Percentiles rank a stretch among this genome's conserved stretches.
Evolutionary conservation across 2,888 invertebrate genomes (phyloP).

Genomic region (Nipponacmea schrenckii): DNA sequence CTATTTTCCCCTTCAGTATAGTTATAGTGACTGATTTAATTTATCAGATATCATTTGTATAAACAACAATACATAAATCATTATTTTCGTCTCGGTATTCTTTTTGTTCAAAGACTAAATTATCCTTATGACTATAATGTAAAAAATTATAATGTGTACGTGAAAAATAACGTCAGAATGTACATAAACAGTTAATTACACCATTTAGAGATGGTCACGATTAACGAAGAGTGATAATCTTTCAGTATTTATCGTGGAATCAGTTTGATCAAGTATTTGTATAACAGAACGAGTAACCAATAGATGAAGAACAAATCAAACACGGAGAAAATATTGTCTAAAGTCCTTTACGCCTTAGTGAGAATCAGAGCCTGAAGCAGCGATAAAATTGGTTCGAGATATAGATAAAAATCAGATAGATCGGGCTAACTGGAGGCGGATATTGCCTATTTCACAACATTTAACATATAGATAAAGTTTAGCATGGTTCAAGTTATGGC

Average conservation of each 20-base stretch:
- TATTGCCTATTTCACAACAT: slow-evolving; percentile 8
- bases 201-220: not conserved
- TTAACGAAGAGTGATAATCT: not conserved
- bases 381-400: slow-evolving; percentile 4
- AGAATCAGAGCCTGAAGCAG: slow-evolving; percentile 1
- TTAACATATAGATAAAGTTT: not conserved
- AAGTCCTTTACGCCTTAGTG: not conserved
- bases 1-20: too few relatives aligned
- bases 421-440: not conserved
- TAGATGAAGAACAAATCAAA: too few relatives aligned
- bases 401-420: not conserved
- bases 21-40: too few relatives aligned
- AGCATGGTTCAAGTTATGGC: not conserved
- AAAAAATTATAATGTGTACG: too few relatives aligned
- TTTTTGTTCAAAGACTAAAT: too few relatives aligned
- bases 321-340: too few relatives aligned
- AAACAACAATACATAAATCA: too few relatives aligned
- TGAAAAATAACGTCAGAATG: not conserved
- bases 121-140: too few relatives aligned
- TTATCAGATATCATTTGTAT: too few relatives aligned
- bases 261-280: not conserved
- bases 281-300: too few relatives aligned
- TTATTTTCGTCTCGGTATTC: too few relatives aligned
- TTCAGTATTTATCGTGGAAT: not conserved
- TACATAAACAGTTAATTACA: not conserved